These are phyloP conservation scores for Chesias legatella DNA, from an alignment of 2,888 invertebrate genomes.

Conservation along the genomic window DNA sequence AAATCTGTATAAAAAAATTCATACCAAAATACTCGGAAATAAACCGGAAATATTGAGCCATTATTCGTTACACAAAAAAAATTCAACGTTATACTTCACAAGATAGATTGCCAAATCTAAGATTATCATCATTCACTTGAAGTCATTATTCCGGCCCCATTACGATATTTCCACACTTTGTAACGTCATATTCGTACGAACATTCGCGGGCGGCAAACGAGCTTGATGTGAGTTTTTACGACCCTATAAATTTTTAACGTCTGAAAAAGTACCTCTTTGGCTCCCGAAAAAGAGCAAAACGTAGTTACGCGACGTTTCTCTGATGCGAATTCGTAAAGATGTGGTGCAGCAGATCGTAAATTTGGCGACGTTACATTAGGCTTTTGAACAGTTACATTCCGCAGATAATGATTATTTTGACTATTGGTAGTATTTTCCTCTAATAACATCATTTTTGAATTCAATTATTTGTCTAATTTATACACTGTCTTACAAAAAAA, in stretches of 20 bases:
- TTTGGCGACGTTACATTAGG: conserved; percentile 9
- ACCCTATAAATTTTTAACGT: conserved; percentile 72
- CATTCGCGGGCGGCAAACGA: conserved; percentile 53
- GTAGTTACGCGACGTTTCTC: conserved; percentile 39
- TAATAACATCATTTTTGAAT: too few species aligned
- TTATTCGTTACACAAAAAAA: too few species aligned
- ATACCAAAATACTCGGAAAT: too few species aligned
- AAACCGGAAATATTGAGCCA: too few species aligned
- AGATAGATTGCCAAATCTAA: conserved; percentile 5
- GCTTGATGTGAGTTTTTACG: conserved; percentile 64
- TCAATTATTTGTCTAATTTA: too few species aligned
- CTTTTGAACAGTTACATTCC: too few species aligned
- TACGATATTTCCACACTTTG: conserved; percentile 44
- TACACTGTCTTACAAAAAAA: too few species aligned
- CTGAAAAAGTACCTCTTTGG: conserved; percentile 59
- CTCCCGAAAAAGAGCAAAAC: conserved; percentile 46
- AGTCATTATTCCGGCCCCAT: conserved; percentile 33
- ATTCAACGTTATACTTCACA: too few species aligned
- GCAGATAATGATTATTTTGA: too few species aligned
- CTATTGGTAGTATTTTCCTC: too few species aligned
- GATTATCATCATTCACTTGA: conserved; percentile 13
- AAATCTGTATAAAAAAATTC: too few species aligned
- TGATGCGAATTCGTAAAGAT: conserved; percentile 42
- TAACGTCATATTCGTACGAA: conserved; percentile 56
- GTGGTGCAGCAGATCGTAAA: conserved; percentile 20